phyloP scores from a whole-genome alignment of 1,140 invertebrate species.

The Gerris buenoi region DNA sequence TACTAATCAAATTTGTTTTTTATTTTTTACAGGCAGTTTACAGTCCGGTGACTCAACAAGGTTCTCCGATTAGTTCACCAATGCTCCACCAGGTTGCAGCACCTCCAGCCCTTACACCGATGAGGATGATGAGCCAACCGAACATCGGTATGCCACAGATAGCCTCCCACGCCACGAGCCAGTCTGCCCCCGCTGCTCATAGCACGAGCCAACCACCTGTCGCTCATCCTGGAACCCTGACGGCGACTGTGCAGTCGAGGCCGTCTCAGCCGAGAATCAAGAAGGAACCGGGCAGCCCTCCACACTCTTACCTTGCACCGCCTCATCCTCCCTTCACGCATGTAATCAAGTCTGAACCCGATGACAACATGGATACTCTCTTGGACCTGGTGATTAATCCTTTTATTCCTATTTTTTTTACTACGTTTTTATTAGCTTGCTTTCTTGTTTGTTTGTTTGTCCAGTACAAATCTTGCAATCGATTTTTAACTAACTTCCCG shows the following conservation, averaged over 20 bases:
- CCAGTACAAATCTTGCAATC: too few relatives aligned
- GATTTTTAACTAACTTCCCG: too few relatives aligned
- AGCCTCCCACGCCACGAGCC: too few relatives aligned
- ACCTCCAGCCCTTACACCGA: neutral
- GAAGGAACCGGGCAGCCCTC: neutral
- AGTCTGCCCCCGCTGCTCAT: neutral
- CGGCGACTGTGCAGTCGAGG: neutral
- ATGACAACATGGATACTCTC: neutral
- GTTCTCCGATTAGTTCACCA: neutral
- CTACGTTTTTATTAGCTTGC: too few relatives aligned
- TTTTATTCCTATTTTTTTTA: too few relatives aligned
- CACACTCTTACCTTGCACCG: neutral
- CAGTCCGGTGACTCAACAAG: neutral
- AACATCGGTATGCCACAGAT: neutral
- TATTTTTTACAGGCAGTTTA: neutral
- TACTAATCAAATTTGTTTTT: too few relatives aligned
- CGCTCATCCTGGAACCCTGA: neutral
- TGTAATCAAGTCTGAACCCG: neutral
- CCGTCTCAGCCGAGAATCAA: neutral
- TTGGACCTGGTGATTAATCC: neutral
- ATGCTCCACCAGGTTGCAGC: neutral
- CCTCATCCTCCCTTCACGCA: neutral
- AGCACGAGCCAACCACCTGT: too few relatives aligned
- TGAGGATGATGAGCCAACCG: neutral
- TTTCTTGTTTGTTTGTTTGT: too few relatives aligned